Base-by-base conservation (phyloP, 1,140 invertebrate species). In the Drosophila paulistorum region DNA sequence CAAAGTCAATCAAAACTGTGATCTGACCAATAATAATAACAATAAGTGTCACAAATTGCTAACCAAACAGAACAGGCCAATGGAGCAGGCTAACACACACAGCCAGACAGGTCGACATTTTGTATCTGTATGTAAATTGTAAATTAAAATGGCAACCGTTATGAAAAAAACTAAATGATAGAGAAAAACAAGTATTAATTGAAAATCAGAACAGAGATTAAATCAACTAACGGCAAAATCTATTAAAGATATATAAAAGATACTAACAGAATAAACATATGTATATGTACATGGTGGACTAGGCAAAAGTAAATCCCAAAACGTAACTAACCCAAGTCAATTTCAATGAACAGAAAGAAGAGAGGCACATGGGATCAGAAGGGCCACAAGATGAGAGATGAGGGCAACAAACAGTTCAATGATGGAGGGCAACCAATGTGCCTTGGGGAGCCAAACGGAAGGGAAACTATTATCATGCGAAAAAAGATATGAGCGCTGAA, bases 401-500 rank as follows among this genome's bases (percentile, higher is more conserved):
- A 13, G 37, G 11, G 10, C 37, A 39, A 39, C 37, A 39, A 48
- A 60, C 60, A 65, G 35, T 13, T 30, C 17, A 63, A 51, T 26
- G 42, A 23, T 30, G 55, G 10, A 42, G 26, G 11, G 20, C n/a
- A 23, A 30, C 35, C 3, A 6, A 54, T 39, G 17, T 67, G 37
- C 55, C 33, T 30, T 71, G 68, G 48, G 68, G 61, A 64, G 37
- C 35, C 35, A 65, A 77, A 77, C 73, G 60, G 71, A 87, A 87
- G 79, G 79, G 70, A 51, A 77, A 83, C 83, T 80, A 87, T 83
- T 89, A 87, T 81, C 77, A 81, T 89, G 81, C 74, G 69, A 80
- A 89, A 84, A 37, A 11, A 89, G 77, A 87, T 87, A 87, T 87
- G 83, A 87, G 73, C 77, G 78, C 65, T 85, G 81, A 81, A 79